Conservation (phyloP, 2,888 invertebrate genomes). For the Pedicia rivosa region DNA sequence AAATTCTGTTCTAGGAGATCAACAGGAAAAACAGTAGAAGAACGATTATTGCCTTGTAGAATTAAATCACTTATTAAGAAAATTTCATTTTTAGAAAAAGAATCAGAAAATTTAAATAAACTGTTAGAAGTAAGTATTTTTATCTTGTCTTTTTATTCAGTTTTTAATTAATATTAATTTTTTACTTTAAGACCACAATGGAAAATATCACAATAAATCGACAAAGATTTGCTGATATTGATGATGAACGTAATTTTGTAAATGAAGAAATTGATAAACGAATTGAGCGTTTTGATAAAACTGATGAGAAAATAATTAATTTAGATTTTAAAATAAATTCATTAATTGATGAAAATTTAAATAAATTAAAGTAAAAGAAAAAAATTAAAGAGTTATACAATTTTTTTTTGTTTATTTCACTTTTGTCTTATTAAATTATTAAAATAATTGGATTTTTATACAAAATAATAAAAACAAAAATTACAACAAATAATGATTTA, state of each 20-base stretch:
- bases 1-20: conserved; percentile 7
- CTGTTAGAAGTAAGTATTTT: not conserved
- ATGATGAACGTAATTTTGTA: not conserved
- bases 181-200: not conserved
- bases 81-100: not conserved
- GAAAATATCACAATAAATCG: too few species aligned
- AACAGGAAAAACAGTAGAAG: not conserved
- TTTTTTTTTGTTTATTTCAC: too few species aligned
- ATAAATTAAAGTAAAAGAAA: not conserved
- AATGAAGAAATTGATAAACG: not conserved
- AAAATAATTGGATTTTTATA: too few species aligned
- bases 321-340: not conserved
- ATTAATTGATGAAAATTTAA: conserved; percentile 3
- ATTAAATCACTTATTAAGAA: not conserved
- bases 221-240: too few species aligned
- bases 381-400: not conserved
- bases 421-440: too few species aligned
- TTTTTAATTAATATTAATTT: not conserved
- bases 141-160: not conserved
- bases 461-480: too few species aligned
- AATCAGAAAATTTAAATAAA: conserved; percentile 1
- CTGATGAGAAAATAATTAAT: not conserved
- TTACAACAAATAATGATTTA: too few species aligned
- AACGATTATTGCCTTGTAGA: not conserved
- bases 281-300: not conserved